Evolutionary conservation across 23 tunicate genomes (phyloP), one percentile per base, ranked within the genome.

Genomic region (Styela clava): DNA sequence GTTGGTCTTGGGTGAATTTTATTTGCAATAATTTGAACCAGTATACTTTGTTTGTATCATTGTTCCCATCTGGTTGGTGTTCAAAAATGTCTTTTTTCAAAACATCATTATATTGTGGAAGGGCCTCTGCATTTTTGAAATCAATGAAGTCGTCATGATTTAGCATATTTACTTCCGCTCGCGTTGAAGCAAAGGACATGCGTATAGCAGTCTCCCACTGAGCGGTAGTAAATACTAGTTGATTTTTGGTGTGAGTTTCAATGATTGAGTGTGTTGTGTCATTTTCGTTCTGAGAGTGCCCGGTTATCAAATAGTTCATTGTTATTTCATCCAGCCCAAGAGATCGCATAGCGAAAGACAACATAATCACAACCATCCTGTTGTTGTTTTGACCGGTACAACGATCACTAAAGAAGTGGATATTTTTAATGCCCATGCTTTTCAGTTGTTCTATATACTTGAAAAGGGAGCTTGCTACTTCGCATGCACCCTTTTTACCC

Each of bases 361-460:
- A n/a, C n/a, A n/a, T n/a, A n/a, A n/a, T n/a, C n/a, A n/a, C n/a
- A n/a, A n/a, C n/a, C n/a, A 31, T 68, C 27, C 73, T 68, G n/a
- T 68, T 68, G 27, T 68, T 68, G 28, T 68, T 68, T 68, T 68
- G 73, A 12, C 73, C 73, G 16, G 31, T 24, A 31, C 73, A 68
- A 29, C 73, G 73, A 24, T 68, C 73, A 68, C 73, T 24, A 31
- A 68, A 68, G 24, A 68, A 21, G 28, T 68, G 73, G 28, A 68
- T 31, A 68, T 29, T 18, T 21, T 68, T 16, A 29, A 18, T 68
- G 24, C 73, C 73, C n/a, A n/a, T n/a, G n/a, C n/a, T n/a, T n/a
- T n/a, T n/a, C n/a, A n/a, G n/a, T n/a, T n/a, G n/a, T n/a, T 68
- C 27, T 31, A 68, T 16, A 24, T 68, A 24, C n/a, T 24, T 12